phyloP scores from a whole-genome alignment of 2,888 invertebrate genomes.

The Chrysodeixis includens region DNA sequence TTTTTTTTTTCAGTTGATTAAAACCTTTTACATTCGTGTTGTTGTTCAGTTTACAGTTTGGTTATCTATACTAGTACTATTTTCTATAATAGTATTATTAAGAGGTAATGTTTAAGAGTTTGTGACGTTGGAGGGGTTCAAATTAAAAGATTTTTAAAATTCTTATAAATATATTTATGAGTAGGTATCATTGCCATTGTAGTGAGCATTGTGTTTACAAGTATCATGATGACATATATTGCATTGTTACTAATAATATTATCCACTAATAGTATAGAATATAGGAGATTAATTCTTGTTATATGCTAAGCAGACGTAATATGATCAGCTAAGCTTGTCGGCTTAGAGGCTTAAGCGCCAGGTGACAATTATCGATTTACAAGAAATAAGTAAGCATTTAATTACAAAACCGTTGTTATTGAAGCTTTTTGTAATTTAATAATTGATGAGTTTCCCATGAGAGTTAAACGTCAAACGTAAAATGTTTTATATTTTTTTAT shows the following conservation, averaged over 20 bases:
- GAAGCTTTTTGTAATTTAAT: neutral
- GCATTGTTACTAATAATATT: too few species aligned
- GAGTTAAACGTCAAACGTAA: too few species aligned
- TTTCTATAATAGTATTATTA: too few species aligned
- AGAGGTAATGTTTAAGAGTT: too few species aligned
- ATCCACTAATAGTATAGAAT: constrained; percentile 2
- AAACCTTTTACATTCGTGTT: constrained; percentile 22
- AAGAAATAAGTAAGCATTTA: neutral
- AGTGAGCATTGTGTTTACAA: constrained; percentile 27
- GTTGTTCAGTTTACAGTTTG: constrained; percentile 39
- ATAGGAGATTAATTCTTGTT: neutral
- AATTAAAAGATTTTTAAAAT: too few species aligned
- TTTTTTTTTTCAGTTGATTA: constrained; percentile 36
- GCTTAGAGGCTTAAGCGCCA: neutral
- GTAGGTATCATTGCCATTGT: too few species aligned
- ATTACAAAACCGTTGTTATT: neutral
- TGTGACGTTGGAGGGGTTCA: too few species aligned
- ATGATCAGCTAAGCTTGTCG: constrained; percentile 1
- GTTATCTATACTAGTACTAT: too few species aligned
- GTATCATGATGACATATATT: too few species aligned
- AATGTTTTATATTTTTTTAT: too few species aligned
- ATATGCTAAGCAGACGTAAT: neutral
- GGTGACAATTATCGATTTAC: neutral
- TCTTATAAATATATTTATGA: too few species aligned
- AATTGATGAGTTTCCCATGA: too few species aligned